These are phyloP conservation scores for Nematolebias whitei DNA, from an alignment of 2,113 vertebrate genomes.

Conservation along the genomic window DNA sequence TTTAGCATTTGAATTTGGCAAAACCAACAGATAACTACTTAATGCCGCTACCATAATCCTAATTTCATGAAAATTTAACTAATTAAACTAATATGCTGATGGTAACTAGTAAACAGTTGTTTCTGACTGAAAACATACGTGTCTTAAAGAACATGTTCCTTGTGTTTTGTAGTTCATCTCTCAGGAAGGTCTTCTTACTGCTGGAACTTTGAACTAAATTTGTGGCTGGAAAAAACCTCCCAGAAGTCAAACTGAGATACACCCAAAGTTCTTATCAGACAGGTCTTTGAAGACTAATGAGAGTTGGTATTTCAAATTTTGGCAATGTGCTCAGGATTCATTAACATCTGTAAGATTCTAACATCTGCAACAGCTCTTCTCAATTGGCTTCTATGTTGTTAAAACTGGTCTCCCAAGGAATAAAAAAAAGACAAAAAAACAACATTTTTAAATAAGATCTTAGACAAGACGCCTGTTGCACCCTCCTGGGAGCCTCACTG, in stretches of 20 bases:
- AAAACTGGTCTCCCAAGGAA: background rate
- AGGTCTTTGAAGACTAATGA: background rate
- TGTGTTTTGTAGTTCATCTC: no score
- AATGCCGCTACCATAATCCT: no score
- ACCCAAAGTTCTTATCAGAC: background rate
- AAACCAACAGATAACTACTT: no score
- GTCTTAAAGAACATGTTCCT: no score
- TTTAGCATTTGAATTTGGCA: no score
- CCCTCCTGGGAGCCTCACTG: constrained; percentile 10
- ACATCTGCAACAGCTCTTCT: background rate
- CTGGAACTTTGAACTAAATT: no score
- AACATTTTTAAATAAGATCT: constrained; percentile 30
- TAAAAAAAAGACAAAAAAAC: constrained; percentile 9
- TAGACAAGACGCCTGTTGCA: constrained; percentile 9
- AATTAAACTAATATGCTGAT: no score
- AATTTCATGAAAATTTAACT: no score
- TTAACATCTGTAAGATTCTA: background rate
- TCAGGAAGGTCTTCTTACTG: no score
- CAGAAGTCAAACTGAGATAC: background rate
- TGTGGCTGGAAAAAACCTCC: no score
- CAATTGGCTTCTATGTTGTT: background rate
- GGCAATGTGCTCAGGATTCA: background rate
- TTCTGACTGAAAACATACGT: no score
- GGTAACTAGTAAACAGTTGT: no score
- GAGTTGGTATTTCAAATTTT: background rate